Conservation (phyloP, 2,113 vertebrate species). For the Nothobranchius furzeri region DNA sequence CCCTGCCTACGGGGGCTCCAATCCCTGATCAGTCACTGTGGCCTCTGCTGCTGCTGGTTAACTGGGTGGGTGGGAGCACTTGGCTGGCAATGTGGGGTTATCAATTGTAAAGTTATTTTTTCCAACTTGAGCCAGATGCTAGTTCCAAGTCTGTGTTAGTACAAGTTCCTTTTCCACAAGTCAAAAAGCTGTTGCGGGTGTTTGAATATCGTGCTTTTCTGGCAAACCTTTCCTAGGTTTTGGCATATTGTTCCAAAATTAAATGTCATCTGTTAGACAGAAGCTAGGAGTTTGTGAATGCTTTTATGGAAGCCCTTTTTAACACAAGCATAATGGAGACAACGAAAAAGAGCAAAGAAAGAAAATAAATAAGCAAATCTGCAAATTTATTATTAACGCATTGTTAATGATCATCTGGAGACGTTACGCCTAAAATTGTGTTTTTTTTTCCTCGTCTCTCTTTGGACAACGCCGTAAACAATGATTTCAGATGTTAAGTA, state of each 20-base stretch:
- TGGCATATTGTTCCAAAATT: neutral
- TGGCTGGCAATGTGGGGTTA: neutral
- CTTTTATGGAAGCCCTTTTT: neutral
- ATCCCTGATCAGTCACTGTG: slow-evolving; percentile 18
- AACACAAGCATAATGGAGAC: neutral
- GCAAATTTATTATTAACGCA: neutral
- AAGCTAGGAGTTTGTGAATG: neutral
- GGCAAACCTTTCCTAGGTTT: too few relatives aligned
- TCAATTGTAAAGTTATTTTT: slow-evolving; percentile 1
- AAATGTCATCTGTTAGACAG: neutral
- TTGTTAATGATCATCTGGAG: neutral
- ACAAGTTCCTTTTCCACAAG: neutral
- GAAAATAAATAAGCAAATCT: neutral
- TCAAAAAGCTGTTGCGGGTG: neutral
- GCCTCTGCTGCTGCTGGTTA: slow-evolving; percentile 35
- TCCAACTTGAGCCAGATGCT: neutral
- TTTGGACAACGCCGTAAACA: neutral
- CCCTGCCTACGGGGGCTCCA: slow-evolving; percentile 50
- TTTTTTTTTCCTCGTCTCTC: too few relatives aligned
- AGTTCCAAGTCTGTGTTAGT: neutral
- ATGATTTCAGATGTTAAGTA: too few relatives aligned
- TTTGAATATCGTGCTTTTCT: too few relatives aligned
- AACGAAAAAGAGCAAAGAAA: neutral
- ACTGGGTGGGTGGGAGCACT: slow-evolving; percentile 2
- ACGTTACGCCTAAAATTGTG: neutral